Conservation (phyloP, 1,140 invertebrate species). For the Formica selysi region DNA sequence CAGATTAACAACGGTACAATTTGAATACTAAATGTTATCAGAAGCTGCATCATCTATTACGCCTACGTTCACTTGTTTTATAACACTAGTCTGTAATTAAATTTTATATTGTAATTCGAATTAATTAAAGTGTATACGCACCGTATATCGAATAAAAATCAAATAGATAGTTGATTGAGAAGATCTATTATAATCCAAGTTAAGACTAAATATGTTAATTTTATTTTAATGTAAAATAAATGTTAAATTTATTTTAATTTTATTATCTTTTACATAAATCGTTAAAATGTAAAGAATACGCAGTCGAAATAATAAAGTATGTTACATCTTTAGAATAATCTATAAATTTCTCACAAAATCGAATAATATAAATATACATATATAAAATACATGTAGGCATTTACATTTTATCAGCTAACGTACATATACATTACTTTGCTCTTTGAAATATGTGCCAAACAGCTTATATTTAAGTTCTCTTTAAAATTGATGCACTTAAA, state of each 20-base stretch:
- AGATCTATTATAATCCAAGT: not conserved
- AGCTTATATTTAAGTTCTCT: conserved; percentile 8
- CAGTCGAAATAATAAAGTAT: not conserved
- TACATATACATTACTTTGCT: conserved; percentile 14
- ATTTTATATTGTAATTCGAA: conserved; percentile 17
- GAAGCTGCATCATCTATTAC: not conserved
- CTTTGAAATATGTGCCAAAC: conserved; percentile 27
- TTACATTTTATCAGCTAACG: not conserved
- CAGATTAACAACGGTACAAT: conserved; percentile 26
- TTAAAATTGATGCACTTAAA: conserved; percentile 18
- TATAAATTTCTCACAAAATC: not conserved
- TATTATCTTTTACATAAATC: conserved; percentile 1
- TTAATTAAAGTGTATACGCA: not conserved
- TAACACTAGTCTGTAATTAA: not conserved
- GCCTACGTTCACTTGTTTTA: not conserved
- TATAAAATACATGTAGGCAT: not conserved
- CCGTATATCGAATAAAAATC: not conserved
- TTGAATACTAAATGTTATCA: not conserved
- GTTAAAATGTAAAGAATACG: not conserved
- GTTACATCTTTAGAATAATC: not conserved
- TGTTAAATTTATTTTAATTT: not conserved
- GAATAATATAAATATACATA: conserved; percentile 19
- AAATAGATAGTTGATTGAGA: not conserved
- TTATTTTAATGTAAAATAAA: not conserved
- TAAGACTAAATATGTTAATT: not conserved